Base-by-base conservation (phyloP, 2,888 invertebrate genomes). In the Sabellastarte sp. region DNA sequence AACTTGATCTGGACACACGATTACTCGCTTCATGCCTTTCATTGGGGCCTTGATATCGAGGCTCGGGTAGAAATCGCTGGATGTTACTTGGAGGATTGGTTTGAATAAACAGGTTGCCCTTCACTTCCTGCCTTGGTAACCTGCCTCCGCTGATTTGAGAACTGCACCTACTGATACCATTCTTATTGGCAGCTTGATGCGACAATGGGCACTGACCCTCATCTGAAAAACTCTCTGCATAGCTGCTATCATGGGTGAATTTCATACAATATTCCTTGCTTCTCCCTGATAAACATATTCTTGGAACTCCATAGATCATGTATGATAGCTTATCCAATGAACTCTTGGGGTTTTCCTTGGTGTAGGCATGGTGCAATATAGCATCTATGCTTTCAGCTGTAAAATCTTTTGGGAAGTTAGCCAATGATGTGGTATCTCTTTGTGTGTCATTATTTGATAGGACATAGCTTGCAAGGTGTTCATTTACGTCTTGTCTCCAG, bases 321-420 rank as follows among this genome's bases (percentile, higher is more conserved):
- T 53, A 53, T 5, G 53, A 53, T 5, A 53, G 53, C 5, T 53
- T 53, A 53, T 53, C 53, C 53, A 53, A 24, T 53, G 53, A 53
- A 5, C 10, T 53, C 15, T 24, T 10, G 5, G 53, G 53, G 5
- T 20, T 5, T 20, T 53, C 53, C 26, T 53, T 24, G 5, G 5
- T 24, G 24, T 5, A 5, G 5, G 53, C 15, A 53, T 53, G 53
- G 5, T 53, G 15, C 20, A 53, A 24, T 20, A 53, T 53, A 24
- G 53, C 53, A 5, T 53, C 10, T 10, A 53, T 24, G 5, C 10
- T 20, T 5, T 53, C 20, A 5, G 5, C 53, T 5, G 15, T 24
- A 5, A 53, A 20, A 5, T 15, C 26, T 10, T 53, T 24, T 20
- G 53, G 53, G 24, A 53, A 53, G 5, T 5, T 5, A 10, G 15